These are phyloP conservation scores for Conus ventricosus DNA, from an alignment of 1,140 invertebrate genomes.

Conservation along the genomic window DNA sequence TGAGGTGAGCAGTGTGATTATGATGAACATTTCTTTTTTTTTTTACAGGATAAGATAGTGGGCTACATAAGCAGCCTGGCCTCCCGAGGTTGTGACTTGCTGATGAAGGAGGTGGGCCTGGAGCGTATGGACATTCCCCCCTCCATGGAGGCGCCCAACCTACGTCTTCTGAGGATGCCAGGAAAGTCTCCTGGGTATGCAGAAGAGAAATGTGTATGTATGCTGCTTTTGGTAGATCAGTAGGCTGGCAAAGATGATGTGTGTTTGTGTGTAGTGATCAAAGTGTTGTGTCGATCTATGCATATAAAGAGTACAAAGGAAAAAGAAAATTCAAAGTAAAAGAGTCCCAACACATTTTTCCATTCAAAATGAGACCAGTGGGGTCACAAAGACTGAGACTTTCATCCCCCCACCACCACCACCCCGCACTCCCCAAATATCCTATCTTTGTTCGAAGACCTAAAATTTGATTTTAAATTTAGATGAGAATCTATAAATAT, in stretches of 20 bases:
- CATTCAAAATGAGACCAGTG: too few species aligned
- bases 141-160: slow-evolving; percentile 46
- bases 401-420: too few species aligned
- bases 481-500: too few species aligned
- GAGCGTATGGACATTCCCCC: slow-evolving; percentile 34
- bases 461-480: too few species aligned
- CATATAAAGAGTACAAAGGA: not conserved
- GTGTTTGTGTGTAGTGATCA: not conserved
- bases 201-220: slow-evolving; percentile 15
- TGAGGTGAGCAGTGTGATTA: too few species aligned
- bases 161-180: slow-evolving; percentile 45
- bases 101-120: slow-evolving; percentile 38
- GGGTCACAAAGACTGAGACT: too few species aligned
- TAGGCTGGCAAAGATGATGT: not conserved
- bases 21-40: not conserved
- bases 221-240: too few species aligned
- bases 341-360: too few species aligned
- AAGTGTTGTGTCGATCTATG: not conserved
- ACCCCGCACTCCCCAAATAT: too few species aligned
- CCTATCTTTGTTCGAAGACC: too few species aligned
- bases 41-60: slow-evolving; percentile 38
- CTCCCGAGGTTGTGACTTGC: slow-evolving; percentile 26
- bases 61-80: slow-evolving; percentile 44
- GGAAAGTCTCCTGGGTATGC: slow-evolving; percentile 15
- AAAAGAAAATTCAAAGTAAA: too few species aligned